Base-by-base conservation (phyloP, 2,888 invertebrate species). In the Liposcelis brunnea region DNA sequence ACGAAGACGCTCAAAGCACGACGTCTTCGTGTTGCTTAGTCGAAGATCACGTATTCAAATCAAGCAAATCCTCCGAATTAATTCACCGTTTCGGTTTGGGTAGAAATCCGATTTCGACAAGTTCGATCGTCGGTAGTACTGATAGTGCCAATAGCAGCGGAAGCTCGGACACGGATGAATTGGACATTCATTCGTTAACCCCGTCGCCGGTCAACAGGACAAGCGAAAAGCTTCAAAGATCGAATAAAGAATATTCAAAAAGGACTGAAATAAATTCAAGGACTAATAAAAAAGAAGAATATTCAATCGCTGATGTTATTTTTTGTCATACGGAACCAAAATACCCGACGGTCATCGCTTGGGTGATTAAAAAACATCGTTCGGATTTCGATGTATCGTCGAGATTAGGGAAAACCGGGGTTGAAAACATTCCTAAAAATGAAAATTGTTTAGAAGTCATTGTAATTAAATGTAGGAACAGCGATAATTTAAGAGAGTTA, bases 311-410 rank as follows among this genome's bases (percentile, higher is more conserved):
- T 36, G 58, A 60, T 50, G 55, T 60, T 42, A 55, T 58, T 21
- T 60, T 59, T 52, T 60, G 59, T 46, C 60, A 60, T 48, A 55
- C 56, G 18, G 57, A 58, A 44, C 52, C 55, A 4, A 42, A 52
- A n/a, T 52, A 52, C 46, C 58, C 58, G 8, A 52, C 54, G 7
- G 52, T 58, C 5, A 53, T 58, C n/a, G 57, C 58, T 14, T 55
- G 57, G 54, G 59, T 59, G 33, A 56, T 58, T 15, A 55, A 56
- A 38, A 52, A 50, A 18, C 38, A 31, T 11, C 37, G 31, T 21
- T 32, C 16, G 16, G 16, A 40, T 6, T 40, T 40, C 21, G 40
- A 40, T 31, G 43, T 44, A 42, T 21, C 37, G 7, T 45, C 46
- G 14, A 47, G 51, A 18, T 40, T 40, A 11, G 40, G 40, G 16